These are phyloP conservation scores for Phthorimaea operculella DNA, from an alignment of 1,140 invertebrate species.

Conservation along the genomic window DNA sequence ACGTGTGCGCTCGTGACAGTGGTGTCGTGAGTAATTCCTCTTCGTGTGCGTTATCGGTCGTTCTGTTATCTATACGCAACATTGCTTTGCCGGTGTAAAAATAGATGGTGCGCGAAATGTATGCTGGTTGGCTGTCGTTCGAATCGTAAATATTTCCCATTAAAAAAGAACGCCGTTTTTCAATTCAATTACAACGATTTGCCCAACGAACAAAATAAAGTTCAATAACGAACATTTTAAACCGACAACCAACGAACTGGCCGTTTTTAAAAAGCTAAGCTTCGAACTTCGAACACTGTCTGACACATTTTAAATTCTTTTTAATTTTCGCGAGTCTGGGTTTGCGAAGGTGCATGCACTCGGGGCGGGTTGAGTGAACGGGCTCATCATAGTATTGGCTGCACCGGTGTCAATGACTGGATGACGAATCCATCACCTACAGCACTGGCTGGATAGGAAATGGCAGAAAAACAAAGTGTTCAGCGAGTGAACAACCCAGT, in stretches of 20 bases:
- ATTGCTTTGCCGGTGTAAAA: slow-evolving; percentile 6
- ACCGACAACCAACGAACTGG: too few species aligned
- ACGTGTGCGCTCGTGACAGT: background rate
- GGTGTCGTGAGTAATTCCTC: slow-evolving; percentile 10
- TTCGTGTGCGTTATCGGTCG: slow-evolving; percentile 31
- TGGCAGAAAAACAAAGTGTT: background rate
- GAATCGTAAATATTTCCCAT: too few species aligned
- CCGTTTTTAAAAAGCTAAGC: too few species aligned
- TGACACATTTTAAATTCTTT: background rate
- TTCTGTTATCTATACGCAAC: slow-evolving; percentile 13
- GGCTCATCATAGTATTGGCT: slow-evolving; percentile 45
- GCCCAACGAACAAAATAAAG: too few species aligned
- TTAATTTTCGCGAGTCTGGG: background rate
- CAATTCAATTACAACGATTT: too few species aligned
- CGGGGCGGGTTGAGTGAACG: slow-evolving; percentile 53
- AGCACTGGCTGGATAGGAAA: background rate
- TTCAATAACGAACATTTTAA: too few species aligned
- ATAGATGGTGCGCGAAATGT: background rate
- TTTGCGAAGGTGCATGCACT: slow-evolving; percentile 43
- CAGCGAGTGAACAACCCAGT: too few species aligned
- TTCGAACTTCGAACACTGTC: background rate
- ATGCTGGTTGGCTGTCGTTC: too few species aligned
- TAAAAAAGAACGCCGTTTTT: too few species aligned
- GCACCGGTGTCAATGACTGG: slow-evolving; percentile 60
- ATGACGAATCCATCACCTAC: slow-evolving; percentile 44